phyloP scores from a whole-genome alignment of 2,797 vertebrate genomes.

The Spheniscus humboldti region DNA sequence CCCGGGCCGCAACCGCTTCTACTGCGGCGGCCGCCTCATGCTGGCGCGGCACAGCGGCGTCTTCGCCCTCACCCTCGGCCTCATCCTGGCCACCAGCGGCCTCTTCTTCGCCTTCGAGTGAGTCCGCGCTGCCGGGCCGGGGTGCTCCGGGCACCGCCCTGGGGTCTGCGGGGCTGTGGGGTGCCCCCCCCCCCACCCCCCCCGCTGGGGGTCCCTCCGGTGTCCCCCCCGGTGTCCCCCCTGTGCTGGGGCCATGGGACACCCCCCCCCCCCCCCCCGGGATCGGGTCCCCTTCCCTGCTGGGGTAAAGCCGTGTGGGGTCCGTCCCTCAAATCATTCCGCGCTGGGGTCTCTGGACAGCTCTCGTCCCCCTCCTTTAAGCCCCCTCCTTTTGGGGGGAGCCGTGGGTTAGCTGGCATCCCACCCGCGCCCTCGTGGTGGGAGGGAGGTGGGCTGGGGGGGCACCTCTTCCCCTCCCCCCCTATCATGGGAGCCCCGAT shows the following conservation, averaged over 20 bases:
- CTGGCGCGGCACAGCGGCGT: constrained; percentile 88
- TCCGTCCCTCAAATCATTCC: neutral
- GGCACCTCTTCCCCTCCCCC: fast-evolving
- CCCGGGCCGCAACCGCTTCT: constrained; percentile 91
- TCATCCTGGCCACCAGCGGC: constrained; percentile 88
- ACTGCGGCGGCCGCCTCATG: constrained; percentile 89
- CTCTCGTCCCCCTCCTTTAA: fast-evolving
- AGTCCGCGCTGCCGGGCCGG: constrained; percentile 62
- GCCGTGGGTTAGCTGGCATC: neutral
- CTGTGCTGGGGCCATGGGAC: neutral
- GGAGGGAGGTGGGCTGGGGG: neutral
- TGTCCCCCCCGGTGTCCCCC: neutral
- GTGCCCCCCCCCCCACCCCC: too few species aligned
- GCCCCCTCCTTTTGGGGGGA: neutral
- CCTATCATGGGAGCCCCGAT: fast-evolving
- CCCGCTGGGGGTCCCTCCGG: neutral
- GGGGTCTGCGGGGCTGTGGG: neutral
- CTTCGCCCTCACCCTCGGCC: constrained; percentile 88
- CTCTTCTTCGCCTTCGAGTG: constrained; percentile 97
- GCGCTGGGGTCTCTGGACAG: neutral
- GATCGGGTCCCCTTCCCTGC: too few species aligned
- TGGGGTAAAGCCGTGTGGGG: neutral
- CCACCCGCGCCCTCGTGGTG: neutral
- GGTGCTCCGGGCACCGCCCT: neutral
- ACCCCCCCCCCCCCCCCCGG: too few species aligned